Evolutionary conservation across 2,797 vertebrate genomes (phyloP), one percentile per base, ranked within the genome.

Genomic region (Remorina albescens): DNA sequence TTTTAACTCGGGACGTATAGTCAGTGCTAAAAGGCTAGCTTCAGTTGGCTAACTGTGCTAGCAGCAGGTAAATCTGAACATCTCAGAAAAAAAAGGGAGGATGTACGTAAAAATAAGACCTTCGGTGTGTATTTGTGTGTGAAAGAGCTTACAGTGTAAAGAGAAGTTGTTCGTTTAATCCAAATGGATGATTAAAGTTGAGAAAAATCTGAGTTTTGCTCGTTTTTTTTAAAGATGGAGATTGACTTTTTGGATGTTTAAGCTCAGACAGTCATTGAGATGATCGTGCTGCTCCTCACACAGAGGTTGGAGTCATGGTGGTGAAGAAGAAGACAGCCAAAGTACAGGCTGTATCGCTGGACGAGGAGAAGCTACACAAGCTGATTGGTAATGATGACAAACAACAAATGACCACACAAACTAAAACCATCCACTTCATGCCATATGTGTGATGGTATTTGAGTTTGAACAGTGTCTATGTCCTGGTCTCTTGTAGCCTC

Each of bases 251-350:
- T 42, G 1, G 1, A 36, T 23, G 47, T 8, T n/a, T n/a, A n/a
- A n/a, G 8, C 19, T 4, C 0, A 51, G 15, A 8, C n/a, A 21
- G 6, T 25, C 18, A 42, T 39, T 34, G 3, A 18, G 6, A 2
- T 15, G 2, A 16, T 25, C 19, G 23, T 16, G 3, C 0, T 74
- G 9, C 15, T 57, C 13, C 4, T 46, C 53, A 34, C 25, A 69
- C 72, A 81, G 67, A 21, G 5, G n/a, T n/a, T 18, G 58, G 82
- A 93, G 81, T 46, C 87, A 98, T 99, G 97, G 97, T 96, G 91
- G 86, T 95, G 56, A 98, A 97, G 94, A 99, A 97, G 94, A 99
- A 95, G 81, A 92, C 95, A 30, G 63, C 91, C 19, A 95, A 93
- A 60, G 95, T 97, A 34, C 94, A 95, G 81, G 94, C 94, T 19